Base-by-base conservation (phyloP, 2,113 vertebrate genomes). In the Machaerirhynchus nigripectus region DNA sequence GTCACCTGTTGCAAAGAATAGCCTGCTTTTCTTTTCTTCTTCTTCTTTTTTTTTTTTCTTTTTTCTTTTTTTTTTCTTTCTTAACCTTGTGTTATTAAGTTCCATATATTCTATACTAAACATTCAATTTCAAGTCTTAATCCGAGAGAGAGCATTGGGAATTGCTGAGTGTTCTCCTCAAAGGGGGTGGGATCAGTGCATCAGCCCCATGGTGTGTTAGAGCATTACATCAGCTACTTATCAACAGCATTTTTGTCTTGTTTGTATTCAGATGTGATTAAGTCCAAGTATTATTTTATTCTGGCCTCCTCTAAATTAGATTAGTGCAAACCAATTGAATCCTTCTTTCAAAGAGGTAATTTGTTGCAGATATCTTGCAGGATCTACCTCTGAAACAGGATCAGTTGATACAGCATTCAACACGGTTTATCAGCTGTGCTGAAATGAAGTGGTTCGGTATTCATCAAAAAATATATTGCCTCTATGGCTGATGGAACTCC, bases 191-290 rank as follows among this genome's bases (percentile, higher is more conserved):
- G 65, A 87, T 44, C 28, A 57, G 52, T 44, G 47, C 39, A 67
- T 91, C 50, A 64, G 59, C 55, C 69, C 78, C 28, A 68, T 60
- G 53, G 26, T 86, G 95, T 96, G 97, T 57, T 57, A n/a, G 39
- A 76, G 35, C 96, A 97, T 90, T 76, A 31, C n/a, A 13, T 83
- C 57, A 84, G 64, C 47, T 90, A 91, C 96, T 98, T 96, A 97
- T 31, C 19, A 9, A 73, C 75, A 63, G 63, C 26, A 73, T 82
- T 96, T 97, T 88, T 95, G 93, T 90, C 87, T 84, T 78, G 71
- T 88, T 95, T 93, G 65, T 95, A 94, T 97, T 96, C 95, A 95
- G 84, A 97, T 84, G 90, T 94, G 93, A 95, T 96, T 97, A 97
- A 95, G 81, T 78, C 57, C 67, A 81, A 80, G 9, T n/a, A 87